Percentiles rank a stretch among this genome's conserved stretches.
phyloP scores from a whole-genome alignment of 2,888 invertebrate species.

The Mystacides longicornis region DNA sequence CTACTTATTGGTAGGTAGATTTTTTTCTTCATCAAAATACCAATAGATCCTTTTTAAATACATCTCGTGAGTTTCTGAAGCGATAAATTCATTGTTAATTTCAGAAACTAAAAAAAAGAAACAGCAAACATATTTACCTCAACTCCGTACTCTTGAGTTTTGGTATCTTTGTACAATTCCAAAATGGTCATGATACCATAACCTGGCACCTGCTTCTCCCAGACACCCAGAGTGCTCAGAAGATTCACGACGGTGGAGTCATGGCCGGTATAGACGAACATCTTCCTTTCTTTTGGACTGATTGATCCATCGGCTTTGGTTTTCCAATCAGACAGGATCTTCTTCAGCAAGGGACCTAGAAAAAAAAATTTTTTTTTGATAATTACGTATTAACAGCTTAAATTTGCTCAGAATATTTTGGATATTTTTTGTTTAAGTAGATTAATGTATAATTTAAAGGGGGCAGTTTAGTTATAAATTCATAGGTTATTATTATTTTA shows the following conservation, averaged over 20 bases:
- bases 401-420: too few relatives aligned
- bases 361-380: too few relatives aligned
- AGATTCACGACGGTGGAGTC: constrained; percentile 65
- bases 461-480: too few relatives aligned
- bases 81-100: neutral
- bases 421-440: too few relatives aligned
- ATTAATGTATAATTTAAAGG: too few relatives aligned
- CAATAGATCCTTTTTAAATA: too few relatives aligned
- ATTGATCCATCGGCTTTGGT: constrained; percentile 40
- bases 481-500: too few relatives aligned
- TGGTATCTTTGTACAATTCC: constrained; percentile 51
- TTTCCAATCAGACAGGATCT: constrained; percentile 54
- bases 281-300: constrained; percentile 44
- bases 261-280: constrained; percentile 63
- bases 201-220: constrained; percentile 57
- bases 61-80: too few relatives aligned
- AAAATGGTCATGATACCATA: constrained; percentile 59
- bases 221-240: constrained; percentile 55
- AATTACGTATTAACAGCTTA: too few relatives aligned
- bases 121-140: constrained; percentile 34
- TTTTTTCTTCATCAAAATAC: too few relatives aligned
- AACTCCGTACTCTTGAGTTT: constrained; percentile 44
- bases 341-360: constrained; percentile 52
- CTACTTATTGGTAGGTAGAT: too few relatives aligned
- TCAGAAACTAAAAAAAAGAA: neutral